phyloP scores from a whole-genome alignment of 2,797 vertebrate species.

The Cebuella pygmaea region DNA sequence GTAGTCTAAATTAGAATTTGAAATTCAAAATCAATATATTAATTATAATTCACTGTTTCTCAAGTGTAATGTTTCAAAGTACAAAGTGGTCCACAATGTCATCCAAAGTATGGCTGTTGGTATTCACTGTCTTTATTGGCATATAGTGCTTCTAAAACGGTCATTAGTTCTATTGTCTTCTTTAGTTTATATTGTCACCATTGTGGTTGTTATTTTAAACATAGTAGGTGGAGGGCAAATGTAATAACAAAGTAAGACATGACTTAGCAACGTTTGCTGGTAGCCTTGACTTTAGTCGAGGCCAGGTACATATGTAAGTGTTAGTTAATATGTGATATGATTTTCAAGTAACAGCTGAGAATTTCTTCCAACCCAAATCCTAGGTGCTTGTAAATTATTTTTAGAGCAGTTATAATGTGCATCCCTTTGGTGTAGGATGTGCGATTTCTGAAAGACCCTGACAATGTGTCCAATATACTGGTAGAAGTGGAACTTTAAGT shows the following conservation, averaged over 20 bases:
- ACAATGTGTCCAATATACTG: neutral
- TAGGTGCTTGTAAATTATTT: neutral
- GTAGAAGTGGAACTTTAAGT: neutral
- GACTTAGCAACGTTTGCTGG: neutral
- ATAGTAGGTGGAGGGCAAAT: neutral
- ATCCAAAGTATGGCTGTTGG: neutral
- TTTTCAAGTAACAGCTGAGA: constrained; percentile 30
- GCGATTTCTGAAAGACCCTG: neutral
- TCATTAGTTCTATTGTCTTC: neutral
- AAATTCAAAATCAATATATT: neutral
- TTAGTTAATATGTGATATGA: neutral
- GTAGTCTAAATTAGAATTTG: neutral
- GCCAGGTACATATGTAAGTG: neutral
- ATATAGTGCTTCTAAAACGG: neutral
- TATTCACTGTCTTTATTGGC: neutral
- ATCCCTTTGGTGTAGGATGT: neutral
- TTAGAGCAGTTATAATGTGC: neutral
- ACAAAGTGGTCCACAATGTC: neutral
- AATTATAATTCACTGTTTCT: neutral
- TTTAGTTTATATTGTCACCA: neutral
- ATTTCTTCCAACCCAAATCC: neutral
- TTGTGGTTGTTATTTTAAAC: constrained; percentile 14
- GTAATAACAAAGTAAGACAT: neutral
- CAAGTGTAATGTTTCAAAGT: neutral
- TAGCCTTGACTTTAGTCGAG: neutral